Evolutionary conservation across 1,140 invertebrate genomes (phyloP).

Genomic region (Brachionus manjavacas): DNA sequence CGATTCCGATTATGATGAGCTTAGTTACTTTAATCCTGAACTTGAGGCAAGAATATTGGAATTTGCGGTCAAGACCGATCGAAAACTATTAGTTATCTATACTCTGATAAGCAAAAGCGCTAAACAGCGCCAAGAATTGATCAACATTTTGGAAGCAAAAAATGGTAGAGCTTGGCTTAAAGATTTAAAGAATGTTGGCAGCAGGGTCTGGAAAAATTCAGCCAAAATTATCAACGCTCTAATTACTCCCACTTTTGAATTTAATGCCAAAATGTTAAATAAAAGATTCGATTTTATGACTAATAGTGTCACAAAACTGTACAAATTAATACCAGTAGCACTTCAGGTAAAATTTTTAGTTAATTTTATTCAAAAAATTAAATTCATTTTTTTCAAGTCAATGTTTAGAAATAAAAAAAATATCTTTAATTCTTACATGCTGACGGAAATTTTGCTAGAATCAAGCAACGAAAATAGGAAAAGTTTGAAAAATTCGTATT

Average conservation of each 20-base stretch:
- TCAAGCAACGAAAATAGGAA: background rate
- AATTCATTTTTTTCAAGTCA: background rate
- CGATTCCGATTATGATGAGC: background rate
- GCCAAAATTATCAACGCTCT: slow-evolving; percentile 32
- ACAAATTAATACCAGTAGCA: background rate
- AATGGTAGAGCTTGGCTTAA: background rate
- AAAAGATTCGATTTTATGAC: slow-evolving; percentile 39
- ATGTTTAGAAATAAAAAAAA: slow-evolving; percentile 25
- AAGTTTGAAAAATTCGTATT: slow-evolving; percentile 33
- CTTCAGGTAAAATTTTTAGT: background rate
- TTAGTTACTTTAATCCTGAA: slow-evolving; percentile 20
- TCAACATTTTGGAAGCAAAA: background rate
- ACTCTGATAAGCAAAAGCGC: slow-evolving; percentile 16
- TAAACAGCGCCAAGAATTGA: background rate
- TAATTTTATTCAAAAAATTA: background rate
- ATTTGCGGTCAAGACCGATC: background rate
- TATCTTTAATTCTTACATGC: slow-evolving; percentile 40
- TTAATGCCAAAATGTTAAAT: slow-evolving; percentile 15
- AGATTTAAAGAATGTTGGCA: slow-evolving; percentile 16
- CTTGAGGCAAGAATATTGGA: slow-evolving; percentile 23
- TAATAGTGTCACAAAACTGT: background rate
- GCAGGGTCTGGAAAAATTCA: slow-evolving; percentile 32
- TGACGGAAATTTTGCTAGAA: slow-evolving; percentile 33
- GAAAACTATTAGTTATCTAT: slow-evolving; percentile 29
- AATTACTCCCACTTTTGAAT: background rate